Evolutionary conservation across 2,797 vertebrate genomes (phyloP).

Genomic region (Apogon hyalosoma): DNA sequence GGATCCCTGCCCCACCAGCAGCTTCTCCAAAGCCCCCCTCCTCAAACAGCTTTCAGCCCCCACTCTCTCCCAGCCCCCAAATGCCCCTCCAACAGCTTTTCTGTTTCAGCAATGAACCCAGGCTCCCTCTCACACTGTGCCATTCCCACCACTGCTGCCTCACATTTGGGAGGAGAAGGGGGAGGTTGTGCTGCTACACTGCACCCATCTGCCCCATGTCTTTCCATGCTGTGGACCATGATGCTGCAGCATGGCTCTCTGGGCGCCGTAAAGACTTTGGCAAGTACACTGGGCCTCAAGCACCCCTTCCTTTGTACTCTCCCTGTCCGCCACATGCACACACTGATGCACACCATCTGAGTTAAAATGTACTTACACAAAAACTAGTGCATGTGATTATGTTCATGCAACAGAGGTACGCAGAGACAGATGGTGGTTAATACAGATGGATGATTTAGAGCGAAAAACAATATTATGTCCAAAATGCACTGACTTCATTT

Average conservation of each 20-base stretch:
- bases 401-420: constrained; percentile 20
- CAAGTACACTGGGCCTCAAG: constrained; percentile 69
- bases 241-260: constrained; percentile 86
- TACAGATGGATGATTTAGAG: constrained; percentile 49
- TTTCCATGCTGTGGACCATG: constrained; percentile 88
- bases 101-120: constrained; percentile 76
- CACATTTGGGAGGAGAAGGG: constrained; percentile 78
- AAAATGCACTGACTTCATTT: constrained; percentile 27
- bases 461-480: constrained; percentile 30
- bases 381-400: constrained; percentile 44
- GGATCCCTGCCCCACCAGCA: constrained; percentile 69
- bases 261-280: constrained; percentile 82
- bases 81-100: constrained; percentile 80
- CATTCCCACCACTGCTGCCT: constrained; percentile 84
- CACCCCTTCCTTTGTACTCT: constrained; percentile 64
- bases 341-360: constrained; percentile 75
- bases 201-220: constrained; percentile 88
- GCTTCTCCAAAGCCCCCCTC: constrained; percentile 57
- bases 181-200: constrained; percentile 86
- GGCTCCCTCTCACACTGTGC: constrained; percentile 80
- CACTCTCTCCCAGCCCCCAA: constrained; percentile 69
- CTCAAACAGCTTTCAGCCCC: constrained; percentile 68
- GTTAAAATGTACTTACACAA: constrained; percentile 66
- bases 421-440: constrained; percentile 50
- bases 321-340: constrained; percentile 74